These are phyloP conservation scores for Himalopsyche tibetana DNA, from an alignment of 2,888 invertebrate species.

Conservation along the genomic window DNA sequence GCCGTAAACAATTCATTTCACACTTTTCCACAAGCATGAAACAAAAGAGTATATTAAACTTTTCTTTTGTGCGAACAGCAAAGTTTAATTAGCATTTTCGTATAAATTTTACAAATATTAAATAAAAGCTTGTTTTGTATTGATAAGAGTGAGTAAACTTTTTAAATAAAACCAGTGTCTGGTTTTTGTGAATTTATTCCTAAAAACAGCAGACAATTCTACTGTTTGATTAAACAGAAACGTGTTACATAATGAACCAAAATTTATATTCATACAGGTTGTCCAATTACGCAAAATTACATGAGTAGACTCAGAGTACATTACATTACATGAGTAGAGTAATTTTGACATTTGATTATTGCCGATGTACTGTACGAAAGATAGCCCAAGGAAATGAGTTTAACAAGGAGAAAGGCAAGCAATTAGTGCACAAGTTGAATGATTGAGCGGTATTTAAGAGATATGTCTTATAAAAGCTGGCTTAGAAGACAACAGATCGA, in stretches of 20 bases:
- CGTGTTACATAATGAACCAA: background rate
- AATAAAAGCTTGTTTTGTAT: constrained; percentile 18
- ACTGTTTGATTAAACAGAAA: background rate
- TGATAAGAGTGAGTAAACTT: constrained; percentile 1
- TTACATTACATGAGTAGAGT: no score
- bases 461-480: no score
- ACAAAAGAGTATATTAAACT: background rate
- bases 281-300: no score
- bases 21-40: background rate
- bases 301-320: no score
- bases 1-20: background rate
- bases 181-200: background rate
- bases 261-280: background rate
- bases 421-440: no score
- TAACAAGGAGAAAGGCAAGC: no score
- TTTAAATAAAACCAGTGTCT: background rate
- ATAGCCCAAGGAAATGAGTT: no score
- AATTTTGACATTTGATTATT: no score
- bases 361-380: no score
- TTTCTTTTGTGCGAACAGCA: background rate
- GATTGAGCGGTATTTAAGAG: no score
- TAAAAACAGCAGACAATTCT: background rate
- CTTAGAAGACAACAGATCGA: no score
- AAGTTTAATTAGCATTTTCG: constrained; percentile 22
- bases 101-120: constrained; percentile 16